Conservation (phyloP, 2,888 invertebrate species). For the Cremastinae sp. region DNA sequence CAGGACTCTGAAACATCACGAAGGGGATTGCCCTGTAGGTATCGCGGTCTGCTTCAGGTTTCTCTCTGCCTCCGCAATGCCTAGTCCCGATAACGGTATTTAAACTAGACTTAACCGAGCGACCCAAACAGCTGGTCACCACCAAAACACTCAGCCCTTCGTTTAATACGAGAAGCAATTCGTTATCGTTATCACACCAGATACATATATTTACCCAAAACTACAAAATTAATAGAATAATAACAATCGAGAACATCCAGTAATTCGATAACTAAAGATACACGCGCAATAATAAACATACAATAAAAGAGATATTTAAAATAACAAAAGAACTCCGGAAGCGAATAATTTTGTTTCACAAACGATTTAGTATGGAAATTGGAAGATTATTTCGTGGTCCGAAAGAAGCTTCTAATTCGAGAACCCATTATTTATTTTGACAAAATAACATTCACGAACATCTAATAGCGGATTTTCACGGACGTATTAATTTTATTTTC, state of each 20-base stretch:
- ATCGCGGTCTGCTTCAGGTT: constrained; percentile 54
- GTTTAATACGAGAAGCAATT: constrained; percentile 54
- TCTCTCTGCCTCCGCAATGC: constrained; percentile 56
- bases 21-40: constrained; percentile 60
- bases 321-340: too few relatives aligned
- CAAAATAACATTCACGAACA: not conserved
- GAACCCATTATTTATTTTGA: not conserved
- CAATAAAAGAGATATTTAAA: too few relatives aligned
- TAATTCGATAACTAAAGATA: too few relatives aligned
- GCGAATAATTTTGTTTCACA: too few relatives aligned
- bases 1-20: constrained; percentile 4
- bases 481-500: constrained; percentile 10
- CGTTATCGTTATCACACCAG: constrained; percentile 34
- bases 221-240: constrained; percentile 19
- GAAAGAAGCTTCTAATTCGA: not conserved
- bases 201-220: constrained; percentile 19
- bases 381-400: too few relatives aligned
- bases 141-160: constrained; percentile 41
- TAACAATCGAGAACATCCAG: not conserved
- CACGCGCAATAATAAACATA: not conserved
- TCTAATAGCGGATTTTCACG: not conserved
- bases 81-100: constrained; percentile 70
- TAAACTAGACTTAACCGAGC: constrained; percentile 66
- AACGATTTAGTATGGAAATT: too few relatives aligned
- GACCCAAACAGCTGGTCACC: constrained; percentile 61